These are phyloP conservation scores for Idaea aversata DNA, from an alignment of 2,888 invertebrate genomes.

Conservation along the genomic window DNA sequence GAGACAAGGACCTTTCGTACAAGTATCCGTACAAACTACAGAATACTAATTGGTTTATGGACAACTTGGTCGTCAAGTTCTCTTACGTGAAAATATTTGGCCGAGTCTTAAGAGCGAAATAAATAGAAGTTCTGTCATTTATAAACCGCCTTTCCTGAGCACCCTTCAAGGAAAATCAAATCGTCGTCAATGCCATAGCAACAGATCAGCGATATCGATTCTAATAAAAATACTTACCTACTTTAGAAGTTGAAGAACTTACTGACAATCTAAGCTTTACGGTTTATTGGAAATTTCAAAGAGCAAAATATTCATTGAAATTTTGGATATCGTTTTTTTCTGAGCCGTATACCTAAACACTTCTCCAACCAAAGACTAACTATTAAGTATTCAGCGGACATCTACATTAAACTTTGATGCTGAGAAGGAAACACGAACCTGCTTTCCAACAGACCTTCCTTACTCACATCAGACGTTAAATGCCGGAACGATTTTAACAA, in stretches of 20 bases:
- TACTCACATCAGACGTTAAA: constrained; percentile 3
- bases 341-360: not conserved
- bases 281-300: not conserved
- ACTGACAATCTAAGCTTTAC: not conserved
- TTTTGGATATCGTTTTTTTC: too few species aligned
- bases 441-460: constrained; percentile 3
- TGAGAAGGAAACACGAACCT: constrained; percentile 11
- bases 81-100: not conserved
- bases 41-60: constrained; percentile 64
- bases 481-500: constrained; percentile 17
- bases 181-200: not conserved
- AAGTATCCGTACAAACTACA: constrained; percentile 5
- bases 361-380: not conserved
- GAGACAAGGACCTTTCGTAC: not conserved
- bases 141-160: not conserved
- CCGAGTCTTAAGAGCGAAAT: not conserved
- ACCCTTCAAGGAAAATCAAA: not conserved
- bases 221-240: constrained; percentile 20
- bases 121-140: not conserved
- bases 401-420: constrained; percentile 18
- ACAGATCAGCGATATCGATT: constrained; percentile 1
- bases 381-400: constrained; percentile 9
- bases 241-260: not conserved
- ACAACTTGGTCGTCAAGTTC: constrained; percentile 5
- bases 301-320: not conserved